Percentiles rank a stretch among this genome's conserved stretches.
Conservation (phyloP, 2,797 vertebrate genomes). For the Galago senegalensis region DNA sequence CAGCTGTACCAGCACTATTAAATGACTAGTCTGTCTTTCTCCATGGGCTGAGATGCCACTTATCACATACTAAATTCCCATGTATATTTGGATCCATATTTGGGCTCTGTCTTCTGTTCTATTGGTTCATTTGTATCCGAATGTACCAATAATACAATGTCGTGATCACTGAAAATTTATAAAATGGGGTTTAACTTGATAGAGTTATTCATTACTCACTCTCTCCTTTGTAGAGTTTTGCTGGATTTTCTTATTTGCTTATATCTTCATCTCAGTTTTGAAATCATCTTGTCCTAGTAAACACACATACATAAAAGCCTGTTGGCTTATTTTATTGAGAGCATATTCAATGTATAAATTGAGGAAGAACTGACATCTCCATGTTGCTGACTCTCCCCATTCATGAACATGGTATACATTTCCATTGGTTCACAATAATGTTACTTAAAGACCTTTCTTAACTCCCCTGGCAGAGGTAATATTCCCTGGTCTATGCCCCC, state of each 20-base stretch:
- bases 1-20: constrained; percentile 19
- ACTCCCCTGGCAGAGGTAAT: not conserved
- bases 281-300: not conserved
- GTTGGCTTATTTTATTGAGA: not conserved
- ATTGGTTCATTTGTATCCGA: not conserved
- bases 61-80: not conserved
- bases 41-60: not conserved
- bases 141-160: not conserved
- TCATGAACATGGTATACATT: not conserved
- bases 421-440: not conserved
- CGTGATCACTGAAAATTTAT: not conserved
- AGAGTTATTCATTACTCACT: not conserved
- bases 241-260: constrained; percentile 44
- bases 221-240: not conserved
- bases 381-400: not conserved
- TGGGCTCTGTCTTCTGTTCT: not conserved
- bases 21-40: not conserved
- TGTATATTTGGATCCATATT: not conserved
- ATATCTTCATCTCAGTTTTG: not conserved
- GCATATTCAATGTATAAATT: not conserved
- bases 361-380: not conserved
- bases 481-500: not conserved
- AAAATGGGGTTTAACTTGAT: not conserved
- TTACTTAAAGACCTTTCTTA: not conserved
- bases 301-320: not conserved